Percentiles rank a stretch among this genome's conserved stretches.
phyloP scores from a whole-genome alignment of 2,113 vertebrate genomes.

The human region DNA sequence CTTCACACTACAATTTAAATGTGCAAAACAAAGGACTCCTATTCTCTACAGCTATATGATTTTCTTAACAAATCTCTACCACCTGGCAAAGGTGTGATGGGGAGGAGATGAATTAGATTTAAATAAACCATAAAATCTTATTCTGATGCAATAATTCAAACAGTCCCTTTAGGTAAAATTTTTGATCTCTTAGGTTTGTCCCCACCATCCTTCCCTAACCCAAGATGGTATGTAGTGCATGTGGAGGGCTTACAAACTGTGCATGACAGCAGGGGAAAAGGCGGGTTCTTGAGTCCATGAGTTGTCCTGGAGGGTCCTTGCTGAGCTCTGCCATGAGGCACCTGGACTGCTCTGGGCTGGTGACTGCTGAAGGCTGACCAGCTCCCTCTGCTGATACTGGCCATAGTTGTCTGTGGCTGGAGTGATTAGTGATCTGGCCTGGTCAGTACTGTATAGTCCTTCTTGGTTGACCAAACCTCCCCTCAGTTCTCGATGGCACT shows the following conservation, averaged over 20 bases:
- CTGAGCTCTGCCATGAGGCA: neutral
- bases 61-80: neutral
- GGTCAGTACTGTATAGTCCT: neutral
- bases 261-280: neutral
- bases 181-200: neutral
- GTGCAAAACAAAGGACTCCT: neutral
- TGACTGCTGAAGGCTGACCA: neutral
- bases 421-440: neutral
- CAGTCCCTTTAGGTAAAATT: neutral
- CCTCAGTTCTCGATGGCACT: rapidly evolving
- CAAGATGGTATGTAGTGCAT: rapidly evolving
- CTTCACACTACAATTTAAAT: neutral
- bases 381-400: neutral
- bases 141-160: too few species aligned
- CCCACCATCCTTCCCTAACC: neutral
- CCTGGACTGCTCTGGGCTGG: neutral
- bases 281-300: rapidly evolving
- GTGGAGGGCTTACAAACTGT: neutral
- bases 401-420: neutral
- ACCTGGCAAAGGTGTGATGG: neutral
- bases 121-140: neutral
- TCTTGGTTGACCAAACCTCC: neutral
- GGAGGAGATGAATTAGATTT: neutral
- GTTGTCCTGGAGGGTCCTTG: neutral
- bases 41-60: rapidly evolving